These are phyloP conservation scores for Vicugna pacos DNA, from an alignment of 2,113 vertebrate species.

Conservation along the genomic window DNA sequence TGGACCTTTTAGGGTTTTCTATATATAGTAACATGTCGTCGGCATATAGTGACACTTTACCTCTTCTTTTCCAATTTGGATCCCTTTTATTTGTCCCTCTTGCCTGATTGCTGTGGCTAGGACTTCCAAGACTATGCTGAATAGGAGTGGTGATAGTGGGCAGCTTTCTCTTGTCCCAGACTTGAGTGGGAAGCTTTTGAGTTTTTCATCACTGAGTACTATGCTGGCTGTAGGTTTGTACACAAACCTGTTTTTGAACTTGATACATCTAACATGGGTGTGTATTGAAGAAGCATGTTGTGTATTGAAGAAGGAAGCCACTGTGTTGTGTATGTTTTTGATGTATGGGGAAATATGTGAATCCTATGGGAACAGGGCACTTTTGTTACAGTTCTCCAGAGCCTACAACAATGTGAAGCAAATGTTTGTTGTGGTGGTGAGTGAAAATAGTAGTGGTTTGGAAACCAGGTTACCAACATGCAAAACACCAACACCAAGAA, in stretches of 20 bases:
- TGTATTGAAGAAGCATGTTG: not conserved
- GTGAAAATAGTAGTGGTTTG: not conserved
- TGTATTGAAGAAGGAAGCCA: not conserved
- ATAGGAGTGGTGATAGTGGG: too few species aligned
- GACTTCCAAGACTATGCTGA: too few species aligned
- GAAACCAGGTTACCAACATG: not conserved
- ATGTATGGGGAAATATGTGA: not conserved
- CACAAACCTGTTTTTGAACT: not conserved
- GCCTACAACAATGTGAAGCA: not conserved
- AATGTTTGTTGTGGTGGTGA: not conserved
- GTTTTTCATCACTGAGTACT: too few species aligned
- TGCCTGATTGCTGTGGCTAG: too few species aligned
- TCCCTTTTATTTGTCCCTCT: too few species aligned
- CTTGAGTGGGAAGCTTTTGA: too few species aligned
- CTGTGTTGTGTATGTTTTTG: not conserved
- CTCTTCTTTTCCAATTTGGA: too few species aligned
- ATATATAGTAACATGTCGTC: too few species aligned
- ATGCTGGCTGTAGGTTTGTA: too few species aligned
- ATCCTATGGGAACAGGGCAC: not conserved
- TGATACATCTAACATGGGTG: not conserved
- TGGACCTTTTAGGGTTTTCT: too few species aligned
- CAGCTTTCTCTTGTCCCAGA: too few species aligned
- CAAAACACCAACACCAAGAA: not conserved
- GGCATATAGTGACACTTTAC: too few species aligned
- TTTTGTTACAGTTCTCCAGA: not conserved